Base-by-base conservation (phyloP, 2,888 invertebrate genomes). In the Dicyrtomina minuta region DNA sequence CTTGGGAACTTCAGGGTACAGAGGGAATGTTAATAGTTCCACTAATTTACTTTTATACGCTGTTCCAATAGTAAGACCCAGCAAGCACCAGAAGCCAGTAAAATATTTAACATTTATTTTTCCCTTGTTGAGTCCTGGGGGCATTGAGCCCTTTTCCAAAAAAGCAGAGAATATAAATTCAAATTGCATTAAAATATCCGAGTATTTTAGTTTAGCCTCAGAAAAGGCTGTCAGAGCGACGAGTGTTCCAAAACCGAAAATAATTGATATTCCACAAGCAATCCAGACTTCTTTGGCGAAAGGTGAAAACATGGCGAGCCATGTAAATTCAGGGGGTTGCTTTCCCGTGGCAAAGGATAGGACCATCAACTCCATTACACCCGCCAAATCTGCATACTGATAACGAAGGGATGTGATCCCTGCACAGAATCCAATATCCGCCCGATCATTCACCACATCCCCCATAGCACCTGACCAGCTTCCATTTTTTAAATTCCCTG, bases 381-480 rank as follows among this genome's bases (percentile, higher is more conserved):
- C 49, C 1, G 61, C 26, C 24, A 27, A 5, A 17, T 46, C 49
- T n/a, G 26, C 27, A 27, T 49, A 61, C 26, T 61, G 61, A 17
- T 49, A 46, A 6, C 61, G 46, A 1, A 46, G 46, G 26, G 24
- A 61, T 1, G 15, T 61, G 12, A 22, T 26, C 27, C 61, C 61
- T 1, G 61, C 61, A n/a, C 61, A 49, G 26, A 61, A 61, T 2
- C 61, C 61, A 26, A 61, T 27, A 6, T 61, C 61, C 27, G 46
- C 61, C n/a, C n/a, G 26, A 13, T n/a, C 27, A 27, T 24, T 26
- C 5, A 61, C 27, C n/a, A 49, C 26, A 22, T 61, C 61, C 6
- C 61, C 61, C 46, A 61, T 61, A 1, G 46, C 49, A 8, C 61
- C 61, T 17, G 44, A 26, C 61, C 61, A 61, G 15, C n/a, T 61